A percentile compares a stretch with the other conserved stretches of the same genome.
Evolutionary conservation across 2,888 invertebrate genomes (phyloP).

Genomic region (Nudaria mundana): DNA sequence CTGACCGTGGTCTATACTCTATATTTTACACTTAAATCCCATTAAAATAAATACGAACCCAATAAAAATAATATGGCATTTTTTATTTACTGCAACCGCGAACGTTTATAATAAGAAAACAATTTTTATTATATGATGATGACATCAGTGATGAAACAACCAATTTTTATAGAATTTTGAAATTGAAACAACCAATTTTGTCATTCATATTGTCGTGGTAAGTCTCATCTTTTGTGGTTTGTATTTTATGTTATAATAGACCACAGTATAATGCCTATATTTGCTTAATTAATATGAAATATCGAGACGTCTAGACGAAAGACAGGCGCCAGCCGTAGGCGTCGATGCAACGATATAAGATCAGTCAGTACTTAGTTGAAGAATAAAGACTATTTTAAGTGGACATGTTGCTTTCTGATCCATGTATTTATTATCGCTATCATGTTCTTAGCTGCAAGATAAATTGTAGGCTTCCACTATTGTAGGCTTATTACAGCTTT

Average conservation of each 20-base stretch:
- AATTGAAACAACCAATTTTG: too few relatives aligned
- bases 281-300: conserved; percentile 42
- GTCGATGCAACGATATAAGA: conserved; percentile 34
- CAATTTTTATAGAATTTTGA: too few relatives aligned
- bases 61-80: too few relatives aligned
- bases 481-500: too few relatives aligned
- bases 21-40: too few relatives aligned
- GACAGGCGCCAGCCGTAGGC: conserved; percentile 42
- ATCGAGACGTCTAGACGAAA: conserved; percentile 41
- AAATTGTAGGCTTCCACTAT: conserved; percentile 9
- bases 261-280: conserved; percentile 8
- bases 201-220: too few relatives aligned
- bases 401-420: conserved; percentile 45
- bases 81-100: too few relatives aligned
- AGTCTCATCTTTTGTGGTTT: background rate
- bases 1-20: too few relatives aligned
- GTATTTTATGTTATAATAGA: background rate
- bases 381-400: conserved; percentile 46
- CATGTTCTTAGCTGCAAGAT: conserved; percentile 8
- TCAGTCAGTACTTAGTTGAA: conserved; percentile 34
- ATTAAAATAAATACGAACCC: too few relatives aligned
- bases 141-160: too few relatives aligned
- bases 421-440: conserved; percentile 27
- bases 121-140: too few relatives aligned
- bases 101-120: too few relatives aligned